These are phyloP conservation scores for Dipodomys spectabilis DNA, from an alignment of 2,113 vertebrate genomes.

Conservation along the genomic window DNA sequence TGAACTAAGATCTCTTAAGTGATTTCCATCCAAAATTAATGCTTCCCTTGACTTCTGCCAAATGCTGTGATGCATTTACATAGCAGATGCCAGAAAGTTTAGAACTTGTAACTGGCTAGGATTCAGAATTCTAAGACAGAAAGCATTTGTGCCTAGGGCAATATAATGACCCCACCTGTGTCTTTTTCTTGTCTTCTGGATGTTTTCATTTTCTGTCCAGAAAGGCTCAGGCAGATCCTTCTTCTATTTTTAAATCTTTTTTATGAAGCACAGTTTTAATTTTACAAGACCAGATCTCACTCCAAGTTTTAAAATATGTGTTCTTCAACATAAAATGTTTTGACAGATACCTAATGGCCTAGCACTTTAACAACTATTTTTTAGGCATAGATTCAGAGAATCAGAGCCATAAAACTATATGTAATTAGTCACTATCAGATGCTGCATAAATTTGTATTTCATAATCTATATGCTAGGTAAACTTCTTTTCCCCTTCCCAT, in stretches of 20 bases:
- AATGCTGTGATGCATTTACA: conserved; percentile 80
- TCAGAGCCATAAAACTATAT: conserved; percentile 67
- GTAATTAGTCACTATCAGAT: conserved; percentile 67
- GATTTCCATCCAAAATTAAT: conserved; percentile 84
- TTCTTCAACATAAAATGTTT: conserved; percentile 75
- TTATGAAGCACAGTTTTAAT: conserved; percentile 80
- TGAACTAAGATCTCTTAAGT: conserved; percentile 82
- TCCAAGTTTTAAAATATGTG: conserved; percentile 79
- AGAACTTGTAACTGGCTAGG: conserved; percentile 84
- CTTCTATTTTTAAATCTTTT: conserved; percentile 80
- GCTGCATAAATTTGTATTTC: conserved; percentile 57
- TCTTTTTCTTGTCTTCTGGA: conserved; percentile 78
- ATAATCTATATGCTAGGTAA: conserved; percentile 39
- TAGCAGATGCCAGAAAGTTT: conserved; percentile 84
- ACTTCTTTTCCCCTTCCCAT: neutral
- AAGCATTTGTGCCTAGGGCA: conserved; percentile 84
- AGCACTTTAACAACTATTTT: conserved; percentile 68
- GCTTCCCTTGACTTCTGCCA: conserved; percentile 82
- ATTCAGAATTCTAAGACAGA: conserved; percentile 81
- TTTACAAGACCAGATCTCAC: conserved; percentile 76
- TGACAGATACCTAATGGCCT: conserved; percentile 74
- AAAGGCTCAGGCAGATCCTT: conserved; percentile 68
- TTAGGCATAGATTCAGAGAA: conserved; percentile 60
- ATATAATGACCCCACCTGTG: conserved; percentile 85
- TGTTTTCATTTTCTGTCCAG: conserved; percentile 83